phyloP scores from a whole-genome alignment of 2,797 vertebrate species.

The Sternotherus odoratus region DNA sequence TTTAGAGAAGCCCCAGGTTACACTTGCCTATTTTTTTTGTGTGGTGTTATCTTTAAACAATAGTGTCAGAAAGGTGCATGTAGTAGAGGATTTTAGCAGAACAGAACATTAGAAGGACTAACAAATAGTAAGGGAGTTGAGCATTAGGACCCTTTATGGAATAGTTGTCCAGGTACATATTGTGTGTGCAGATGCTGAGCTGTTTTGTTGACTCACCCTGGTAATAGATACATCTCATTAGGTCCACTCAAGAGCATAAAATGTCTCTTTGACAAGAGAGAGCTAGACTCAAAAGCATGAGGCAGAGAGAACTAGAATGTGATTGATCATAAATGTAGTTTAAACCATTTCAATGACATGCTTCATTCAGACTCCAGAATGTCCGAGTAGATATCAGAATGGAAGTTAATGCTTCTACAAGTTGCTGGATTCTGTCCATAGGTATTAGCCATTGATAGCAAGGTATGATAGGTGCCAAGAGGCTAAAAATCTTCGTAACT shows the following conservation, averaged over 20 bases:
- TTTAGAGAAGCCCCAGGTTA: rapidly evolving
- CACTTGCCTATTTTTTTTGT: not conserved
- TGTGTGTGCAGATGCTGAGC: constrained; percentile 5
- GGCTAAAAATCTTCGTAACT: not conserved
- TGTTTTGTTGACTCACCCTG: not conserved
- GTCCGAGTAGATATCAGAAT: not conserved
- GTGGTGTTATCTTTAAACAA: not conserved
- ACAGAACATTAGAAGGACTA: not conserved
- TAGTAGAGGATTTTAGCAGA: not conserved
- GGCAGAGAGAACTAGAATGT: not conserved
- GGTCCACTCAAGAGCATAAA: not conserved
- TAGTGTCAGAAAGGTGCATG: rapidly evolving
- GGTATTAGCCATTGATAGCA: not conserved
- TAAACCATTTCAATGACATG: not conserved
- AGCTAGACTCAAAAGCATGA: rapidly evolving
- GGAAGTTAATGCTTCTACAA: not conserved
- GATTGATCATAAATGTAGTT: not conserved
- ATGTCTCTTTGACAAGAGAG: not conserved
- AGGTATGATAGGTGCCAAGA: not conserved
- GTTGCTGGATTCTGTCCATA: not conserved
- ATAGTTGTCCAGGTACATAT: rapidly evolving
- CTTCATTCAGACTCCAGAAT: not conserved
- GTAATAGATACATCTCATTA: not conserved
- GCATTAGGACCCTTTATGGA: rapidly evolving
- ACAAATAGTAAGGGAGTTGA: not conserved